Evolutionary conservation across 2,113 vertebrate genomes (phyloP), one percentile per base, ranked within the genome.

Genomic region (Murina feae): DNA sequence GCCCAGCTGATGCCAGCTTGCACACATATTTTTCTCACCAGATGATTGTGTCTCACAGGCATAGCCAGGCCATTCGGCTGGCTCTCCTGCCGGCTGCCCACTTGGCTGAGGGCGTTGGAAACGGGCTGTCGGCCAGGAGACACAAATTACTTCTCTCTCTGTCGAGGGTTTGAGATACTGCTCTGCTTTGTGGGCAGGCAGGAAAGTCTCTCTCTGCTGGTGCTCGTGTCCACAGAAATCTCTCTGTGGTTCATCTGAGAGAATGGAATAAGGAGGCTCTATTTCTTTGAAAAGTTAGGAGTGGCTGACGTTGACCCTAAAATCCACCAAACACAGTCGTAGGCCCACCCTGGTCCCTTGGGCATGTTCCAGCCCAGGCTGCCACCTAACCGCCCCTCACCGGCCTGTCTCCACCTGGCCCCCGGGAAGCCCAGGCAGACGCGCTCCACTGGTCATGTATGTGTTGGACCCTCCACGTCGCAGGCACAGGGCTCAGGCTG

Each of bases 11-110:
- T 47, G 23, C 53, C 55, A 89, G 47, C 60, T 51, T 51, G 60
- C 82, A 82, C 51, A 78, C 25, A 17, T 74, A 71, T 55, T 89
- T 51, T 4, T 9, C 7, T 89, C 32, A 28, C 47, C 84, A 92
- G 74, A 91, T 93, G 80, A 91, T 81, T 20, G 3, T 39, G 32
- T 76, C 93, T 90, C 89, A 44, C 55, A 66, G 76, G 79, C 55
- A 79, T 4, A 83, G 85, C 63, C 86, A 75, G 21, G 74, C 35
- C 20, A 37, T 49, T 84, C 81, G 84, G 32, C 66, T 13, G 58
- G 18, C 76, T 58, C 44, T 68, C 63, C 53, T 87, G 13, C 81
- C 1, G 2, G 80, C 55, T 93, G 85, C 72, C 75, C 49, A 84
- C 68, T 76, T 87, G 81, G 71, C 91, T 68, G 30, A 84, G 49